A percentile compares a stretch with the other conserved stretches of the same genome.
These are phyloP conservation scores for Zoroaster sp. DNA, from an alignment of 53 echinoderm and acorn worm species.

Conservation along the genomic window DNA sequence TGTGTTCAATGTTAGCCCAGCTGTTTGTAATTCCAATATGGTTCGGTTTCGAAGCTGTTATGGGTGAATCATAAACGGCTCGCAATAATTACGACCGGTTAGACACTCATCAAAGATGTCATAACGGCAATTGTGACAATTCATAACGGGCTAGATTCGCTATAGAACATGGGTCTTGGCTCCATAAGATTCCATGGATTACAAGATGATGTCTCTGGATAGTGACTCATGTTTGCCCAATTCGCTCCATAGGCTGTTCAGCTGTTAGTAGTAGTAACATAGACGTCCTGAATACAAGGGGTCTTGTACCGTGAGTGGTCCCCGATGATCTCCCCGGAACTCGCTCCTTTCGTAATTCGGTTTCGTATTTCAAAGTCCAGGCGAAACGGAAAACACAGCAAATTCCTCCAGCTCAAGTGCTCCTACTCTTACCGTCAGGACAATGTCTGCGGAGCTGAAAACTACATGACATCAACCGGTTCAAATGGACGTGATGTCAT, in stretches of 20 bases:
- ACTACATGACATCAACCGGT: background rate
- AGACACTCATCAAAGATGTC: no score
- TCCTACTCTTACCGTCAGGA: background rate
- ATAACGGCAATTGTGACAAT: no score
- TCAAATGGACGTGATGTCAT: background rate
- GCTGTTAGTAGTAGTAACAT: background rate
- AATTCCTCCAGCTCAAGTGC: background rate
- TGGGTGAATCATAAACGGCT: no score
- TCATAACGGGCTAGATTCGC: no score
- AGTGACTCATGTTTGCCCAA: background rate
- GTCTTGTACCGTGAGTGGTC: background rate
- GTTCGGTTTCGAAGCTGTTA: no score
- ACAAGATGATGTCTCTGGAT: no score
- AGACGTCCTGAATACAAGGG: background rate
- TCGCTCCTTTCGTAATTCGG: background rate
- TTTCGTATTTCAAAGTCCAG: slow-evolving; percentile 11
- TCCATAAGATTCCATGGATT: no score
- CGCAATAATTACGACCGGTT: no score
- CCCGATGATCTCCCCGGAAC: background rate
- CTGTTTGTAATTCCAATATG: no score
- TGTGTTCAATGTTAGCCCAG: no score
- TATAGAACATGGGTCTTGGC: no score
- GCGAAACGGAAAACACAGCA: background rate
- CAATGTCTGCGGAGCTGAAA: background rate
- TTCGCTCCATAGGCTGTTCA: background rate